Evolutionary conservation across 1,140 invertebrate species (phyloP), one percentile per base, ranked within the genome.

Genomic region (Hyles vespertilio): DNA sequence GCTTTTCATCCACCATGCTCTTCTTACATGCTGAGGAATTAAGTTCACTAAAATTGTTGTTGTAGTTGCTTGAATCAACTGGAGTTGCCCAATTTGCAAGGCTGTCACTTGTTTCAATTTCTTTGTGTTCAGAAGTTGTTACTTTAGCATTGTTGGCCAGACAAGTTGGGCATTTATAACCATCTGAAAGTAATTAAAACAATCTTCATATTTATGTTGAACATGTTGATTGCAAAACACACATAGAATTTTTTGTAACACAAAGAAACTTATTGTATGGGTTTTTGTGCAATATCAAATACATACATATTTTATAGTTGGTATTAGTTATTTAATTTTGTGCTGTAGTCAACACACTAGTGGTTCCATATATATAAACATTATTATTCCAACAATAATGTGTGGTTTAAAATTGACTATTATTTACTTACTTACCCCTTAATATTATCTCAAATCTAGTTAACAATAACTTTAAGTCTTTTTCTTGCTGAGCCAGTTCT

Each of bases 401-500:
- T 6, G 34, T 40, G 2, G 4, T 3, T 43, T 53, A 40, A 55
- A 44, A 54, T 3, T 22, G 12, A 52, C 44, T 51, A 60, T 57
- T 56, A 51, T 22, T 22, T 22, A 22, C 22, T n/a, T n/a, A 62
- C 45, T 55, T 69, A 88, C 85, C 78, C 66, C 67, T 62, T 44
- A 84, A 63, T 46, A 86, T 54, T 52, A 51, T 65, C 77, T 89
- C 86, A 56, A 89, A 58, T 68, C 70, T 84, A 10, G 76, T 67
- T 43, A 89, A 63, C 4, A 86, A 63, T 51, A 78, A 59, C 74
- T 91, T 92, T 11, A 95, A 84, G 70, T 91, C 91, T 56, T 89
- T 87, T 82, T 94, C 92, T 79, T 95, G 94, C 61, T 91, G 81
- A 56, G 91, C 76, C 47, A 94, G 81, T 59, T 91, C 89, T 62